These are phyloP conservation scores for Urocynchramus pylzowi DNA, from an alignment of 2,113 vertebrate species.

Conservation along the genomic window DNA sequence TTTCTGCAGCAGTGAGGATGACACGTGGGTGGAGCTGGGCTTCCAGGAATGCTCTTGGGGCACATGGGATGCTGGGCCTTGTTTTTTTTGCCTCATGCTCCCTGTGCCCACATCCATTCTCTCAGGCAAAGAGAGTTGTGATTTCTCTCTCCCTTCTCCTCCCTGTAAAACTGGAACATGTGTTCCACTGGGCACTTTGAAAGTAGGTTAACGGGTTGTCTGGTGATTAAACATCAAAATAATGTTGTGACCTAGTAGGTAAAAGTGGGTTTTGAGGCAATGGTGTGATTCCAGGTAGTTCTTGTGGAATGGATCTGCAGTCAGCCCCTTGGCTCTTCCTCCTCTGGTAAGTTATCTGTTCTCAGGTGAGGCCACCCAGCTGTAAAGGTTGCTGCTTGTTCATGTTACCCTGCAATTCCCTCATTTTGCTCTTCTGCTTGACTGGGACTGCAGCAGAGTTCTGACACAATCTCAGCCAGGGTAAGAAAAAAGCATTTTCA, in stretches of 20 bases:
- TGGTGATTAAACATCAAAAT: not conserved
- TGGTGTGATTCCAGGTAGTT: not conserved
- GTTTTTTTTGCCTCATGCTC: not conserved
- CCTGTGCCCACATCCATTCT: not conserved
- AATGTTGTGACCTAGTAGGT: not conserved
- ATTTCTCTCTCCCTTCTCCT: not conserved
- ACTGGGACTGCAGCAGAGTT: not conserved
- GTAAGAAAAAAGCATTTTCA: not conserved
- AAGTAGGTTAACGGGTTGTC: not conserved
- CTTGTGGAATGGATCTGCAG: not conserved
- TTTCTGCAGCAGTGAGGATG: not conserved
- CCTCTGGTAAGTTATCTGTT: not conserved
- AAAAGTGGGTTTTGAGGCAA: not conserved
- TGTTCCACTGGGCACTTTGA: not conserved
- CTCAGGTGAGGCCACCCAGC: not conserved
- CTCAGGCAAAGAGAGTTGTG: not conserved
- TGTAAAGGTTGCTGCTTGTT: not conserved
- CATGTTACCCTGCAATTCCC: not conserved
- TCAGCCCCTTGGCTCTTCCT: not conserved
- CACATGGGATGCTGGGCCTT: accelerated
- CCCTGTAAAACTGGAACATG: not conserved
- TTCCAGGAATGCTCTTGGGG: not conserved
- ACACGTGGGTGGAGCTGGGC: not conserved
- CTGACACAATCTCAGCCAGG: not conserved
- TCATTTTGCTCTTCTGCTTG: not conserved